Evolutionary conservation across 2,888 invertebrate genomes (phyloP), one percentile per base, ranked within the genome.

Genomic region (Desoria tigrina): DNA sequence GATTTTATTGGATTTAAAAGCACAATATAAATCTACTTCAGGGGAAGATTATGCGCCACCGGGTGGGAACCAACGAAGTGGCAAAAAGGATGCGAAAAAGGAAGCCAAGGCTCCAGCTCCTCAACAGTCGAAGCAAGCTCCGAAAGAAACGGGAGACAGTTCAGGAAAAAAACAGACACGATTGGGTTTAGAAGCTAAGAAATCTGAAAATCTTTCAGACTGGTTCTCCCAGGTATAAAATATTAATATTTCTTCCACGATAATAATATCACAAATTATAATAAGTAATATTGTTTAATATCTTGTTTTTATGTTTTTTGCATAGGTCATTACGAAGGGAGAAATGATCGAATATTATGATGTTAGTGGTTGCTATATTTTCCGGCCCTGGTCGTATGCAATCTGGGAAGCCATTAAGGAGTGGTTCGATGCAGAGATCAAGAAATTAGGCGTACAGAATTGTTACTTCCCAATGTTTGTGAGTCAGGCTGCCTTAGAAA

Each of bases 301-400:
- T 7, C 18, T 21, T 49, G 49, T n/a, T n/a, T n/a, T n/a, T n/a
- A n/a, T n/a, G n/a, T n/a, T n/a, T n/a, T n/a, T 49, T 23, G 23
- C 16, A 26, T 67, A 85, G 82, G 86, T 89, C 7, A 85, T 90
- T 68, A 91, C 90, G 0, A 94, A 94, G 80, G 88, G 95, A 51
- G 98, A 99, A 82, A 86, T 99, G 86, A 98, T 99, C 62, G 98
- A 99, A 80, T 99, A 99, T 82, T 99, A 99, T 80, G 97, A 99
- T 81, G 95, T 99, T 3, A 96, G 96, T 59, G 99, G 99, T 0
- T 99, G 99, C 81, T 99, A 99, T 81, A 94, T 99, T 77, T 85
- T 99, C 60, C 88, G 98, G 23, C 98, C 96, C 11, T 98, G 98
- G 97, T 90, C 97, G 14, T 99, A 87, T 81, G 86, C 90, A 64